Percentiles rank a stretch among this genome's conserved stretches.
Conservation (phyloP, 2,888 invertebrate species). For the Craniophora ligustri region DNA sequence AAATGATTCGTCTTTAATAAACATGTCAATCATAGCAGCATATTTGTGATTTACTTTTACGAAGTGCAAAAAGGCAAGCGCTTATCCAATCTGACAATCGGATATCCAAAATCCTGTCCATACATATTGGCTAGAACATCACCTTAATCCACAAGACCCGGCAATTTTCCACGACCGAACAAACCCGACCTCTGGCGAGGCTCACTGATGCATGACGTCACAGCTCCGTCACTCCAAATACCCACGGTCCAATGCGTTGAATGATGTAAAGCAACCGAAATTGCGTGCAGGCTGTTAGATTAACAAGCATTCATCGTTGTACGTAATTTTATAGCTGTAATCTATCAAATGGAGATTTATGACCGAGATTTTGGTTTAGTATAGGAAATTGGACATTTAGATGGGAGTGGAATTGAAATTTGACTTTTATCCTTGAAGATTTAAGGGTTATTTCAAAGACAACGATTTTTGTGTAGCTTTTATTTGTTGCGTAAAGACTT, state of each 20-base stretch:
- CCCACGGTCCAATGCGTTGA: conserved; percentile 34
- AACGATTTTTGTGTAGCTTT: no score
- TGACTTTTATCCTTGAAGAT: conserved; percentile 1
- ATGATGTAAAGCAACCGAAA: conserved; percentile 33
- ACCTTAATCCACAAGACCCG: conserved; percentile 33
- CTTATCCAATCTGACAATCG: conserved; percentile 7
- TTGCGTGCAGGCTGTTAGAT: conserved; percentile 38
- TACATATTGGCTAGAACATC: conserved; percentile 10
- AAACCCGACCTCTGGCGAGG: conserved; percentile 24
- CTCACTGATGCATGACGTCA: conserved; percentile 44
- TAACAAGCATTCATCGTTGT: conserved; percentile 37
- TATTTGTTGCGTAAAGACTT: no score
- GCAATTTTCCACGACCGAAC: conserved; percentile 31
- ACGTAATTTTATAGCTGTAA: conserved; percentile 46
- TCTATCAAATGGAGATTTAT: conserved; percentile 50
- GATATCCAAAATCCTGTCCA: conserved; percentile 8
- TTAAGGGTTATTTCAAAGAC: neutral
- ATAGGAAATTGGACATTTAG: conserved; percentile 26
- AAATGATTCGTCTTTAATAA: no score
- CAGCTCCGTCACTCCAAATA: conserved; percentile 38
- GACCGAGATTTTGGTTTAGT: conserved; percentile 23
- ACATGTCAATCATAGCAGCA: no score
- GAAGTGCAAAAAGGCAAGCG: neutral
- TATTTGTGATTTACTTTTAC: no score
- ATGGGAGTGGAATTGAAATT: conserved; percentile 17